phyloP scores from a whole-genome alignment of 30 jellyfish, hydroid and myxozoan genomes.

The Turritopsis rubra region DNA sequence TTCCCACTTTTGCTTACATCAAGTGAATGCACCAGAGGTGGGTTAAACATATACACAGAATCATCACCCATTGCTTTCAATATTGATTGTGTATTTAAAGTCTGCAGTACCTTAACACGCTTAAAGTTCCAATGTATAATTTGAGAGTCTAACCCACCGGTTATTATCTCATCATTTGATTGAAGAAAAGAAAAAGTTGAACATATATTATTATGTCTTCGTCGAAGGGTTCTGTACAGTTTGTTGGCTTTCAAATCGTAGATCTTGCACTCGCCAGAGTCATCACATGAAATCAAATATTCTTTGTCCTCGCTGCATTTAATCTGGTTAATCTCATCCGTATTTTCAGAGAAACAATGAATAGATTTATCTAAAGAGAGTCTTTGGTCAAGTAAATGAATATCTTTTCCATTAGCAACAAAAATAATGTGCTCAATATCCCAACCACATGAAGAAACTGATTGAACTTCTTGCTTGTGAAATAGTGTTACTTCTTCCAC shows the following conservation, averaged over 20 bases:
- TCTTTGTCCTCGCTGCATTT: slow-evolving; percentile 8
- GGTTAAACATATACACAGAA: slow-evolving; percentile 73
- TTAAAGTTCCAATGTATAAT: slow-evolving; percentile 62
- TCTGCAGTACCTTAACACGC: slow-evolving; percentile 35
- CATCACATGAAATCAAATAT: slow-evolving; percentile 79
- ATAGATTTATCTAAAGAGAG: slow-evolving; percentile 6
- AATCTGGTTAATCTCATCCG: slow-evolving; percentile 72
- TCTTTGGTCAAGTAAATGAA: slow-evolving; percentile 43
- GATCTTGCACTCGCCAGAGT: slow-evolving; percentile 75
- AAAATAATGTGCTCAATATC: slow-evolving; percentile 21
- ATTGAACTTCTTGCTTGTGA: slow-evolving; percentile 30
- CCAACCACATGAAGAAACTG: slow-evolving; percentile 33
- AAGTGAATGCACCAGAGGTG: slow-evolving; percentile 72
- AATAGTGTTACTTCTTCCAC: slow-evolving; percentile 2
- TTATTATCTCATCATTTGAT: slow-evolving; percentile 38
- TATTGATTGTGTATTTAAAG: slow-evolving; percentile 47
- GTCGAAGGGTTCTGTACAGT: slow-evolving; percentile 56
- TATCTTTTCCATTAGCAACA: slow-evolving; percentile 33
- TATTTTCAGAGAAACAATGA: slow-evolving; percentile 41
- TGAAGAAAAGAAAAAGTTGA: slow-evolving; percentile 45
- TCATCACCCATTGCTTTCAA: slow-evolving; percentile 45
- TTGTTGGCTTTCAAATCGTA: slow-evolving; percentile 46
- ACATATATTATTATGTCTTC: slow-evolving; percentile 78
- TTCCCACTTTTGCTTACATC: slow-evolving; percentile 42
- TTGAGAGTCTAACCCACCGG: slow-evolving; percentile 90